A percentile compares a stretch with the other conserved stretches of the same genome.
phyloP scores from a whole-genome alignment of 2,797 vertebrate genomes.

The Siniperca obscura region DNA sequence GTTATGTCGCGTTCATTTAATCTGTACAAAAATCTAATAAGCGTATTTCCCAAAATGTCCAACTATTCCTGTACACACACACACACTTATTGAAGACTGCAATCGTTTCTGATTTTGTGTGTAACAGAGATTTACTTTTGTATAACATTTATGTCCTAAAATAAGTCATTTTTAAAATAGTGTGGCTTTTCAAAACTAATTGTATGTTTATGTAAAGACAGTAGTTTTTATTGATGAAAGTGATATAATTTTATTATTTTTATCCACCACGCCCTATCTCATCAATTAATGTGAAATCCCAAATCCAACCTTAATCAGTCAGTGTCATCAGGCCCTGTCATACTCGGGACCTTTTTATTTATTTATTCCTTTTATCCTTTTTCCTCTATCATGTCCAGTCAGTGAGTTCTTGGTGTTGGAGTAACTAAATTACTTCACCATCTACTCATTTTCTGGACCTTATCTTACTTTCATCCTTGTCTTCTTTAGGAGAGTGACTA shows the following conservation, averaged over 20 bases:
- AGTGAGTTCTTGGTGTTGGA: neutral
- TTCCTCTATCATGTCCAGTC: neutral
- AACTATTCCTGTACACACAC: too few species aligned
- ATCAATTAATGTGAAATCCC: too few species aligned
- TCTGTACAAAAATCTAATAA: neutral
- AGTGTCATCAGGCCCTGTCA: too few species aligned
- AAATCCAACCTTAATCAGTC: too few species aligned
- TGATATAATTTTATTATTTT: neutral
- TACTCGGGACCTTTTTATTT: too few species aligned
- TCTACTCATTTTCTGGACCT: neutral
- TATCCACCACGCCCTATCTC: neutral
- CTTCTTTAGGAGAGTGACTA: constrained; percentile 95
- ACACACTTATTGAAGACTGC: too few species aligned
- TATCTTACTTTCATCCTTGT: constrained; percentile 26
- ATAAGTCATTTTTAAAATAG: neutral
- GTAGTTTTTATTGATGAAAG: neutral
- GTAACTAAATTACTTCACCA: neutral
- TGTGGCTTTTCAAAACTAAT: neutral
- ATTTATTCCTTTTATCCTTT: too few species aligned
- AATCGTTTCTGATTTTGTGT: too few species aligned
- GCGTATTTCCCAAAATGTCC: neutral
- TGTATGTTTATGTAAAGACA: neutral
- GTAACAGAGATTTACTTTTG: too few species aligned
- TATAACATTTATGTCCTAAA: neutral
- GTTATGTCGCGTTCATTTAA: neutral